phyloP scores from a whole-genome alignment of 2,797 vertebrate species.

The Limnodromus scolopaceus region DNA sequence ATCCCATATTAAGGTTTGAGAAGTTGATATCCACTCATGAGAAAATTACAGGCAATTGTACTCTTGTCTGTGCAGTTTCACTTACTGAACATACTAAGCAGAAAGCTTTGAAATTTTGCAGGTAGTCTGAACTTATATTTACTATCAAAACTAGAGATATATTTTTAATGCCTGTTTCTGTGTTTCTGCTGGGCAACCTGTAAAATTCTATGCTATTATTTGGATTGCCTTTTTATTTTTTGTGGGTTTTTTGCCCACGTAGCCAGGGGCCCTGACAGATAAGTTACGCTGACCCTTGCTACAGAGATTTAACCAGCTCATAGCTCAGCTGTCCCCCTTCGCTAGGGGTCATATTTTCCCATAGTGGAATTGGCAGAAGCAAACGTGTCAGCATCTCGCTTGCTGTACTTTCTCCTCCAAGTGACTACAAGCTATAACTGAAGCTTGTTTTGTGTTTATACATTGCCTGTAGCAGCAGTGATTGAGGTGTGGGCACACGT shows the following conservation, averaged over 20 bases:
- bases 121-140: neutral
- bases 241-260: fast-evolving
- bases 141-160: neutral
- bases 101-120: neutral
- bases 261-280: neutral
- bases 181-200: neutral
- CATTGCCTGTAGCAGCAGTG: neutral
- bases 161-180: neutral
- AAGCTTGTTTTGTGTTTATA: neutral
- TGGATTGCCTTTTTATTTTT: neutral
- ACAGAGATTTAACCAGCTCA: neutral
- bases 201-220: neutral
- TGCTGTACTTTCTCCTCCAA: neutral
- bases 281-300: neutral
- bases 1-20: neutral
- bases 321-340: neutral
- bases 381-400: neutral
- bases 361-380: neutral
- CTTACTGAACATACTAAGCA: neutral
- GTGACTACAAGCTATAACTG: neutral
- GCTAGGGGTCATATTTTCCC: neutral
- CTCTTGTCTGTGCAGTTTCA: neutral
- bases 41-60: neutral
- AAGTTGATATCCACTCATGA: neutral
- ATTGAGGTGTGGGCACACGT: neutral